phyloP scores from a whole-genome alignment of 1,140 invertebrate genomes.

The Littorina saxatilis region DNA sequence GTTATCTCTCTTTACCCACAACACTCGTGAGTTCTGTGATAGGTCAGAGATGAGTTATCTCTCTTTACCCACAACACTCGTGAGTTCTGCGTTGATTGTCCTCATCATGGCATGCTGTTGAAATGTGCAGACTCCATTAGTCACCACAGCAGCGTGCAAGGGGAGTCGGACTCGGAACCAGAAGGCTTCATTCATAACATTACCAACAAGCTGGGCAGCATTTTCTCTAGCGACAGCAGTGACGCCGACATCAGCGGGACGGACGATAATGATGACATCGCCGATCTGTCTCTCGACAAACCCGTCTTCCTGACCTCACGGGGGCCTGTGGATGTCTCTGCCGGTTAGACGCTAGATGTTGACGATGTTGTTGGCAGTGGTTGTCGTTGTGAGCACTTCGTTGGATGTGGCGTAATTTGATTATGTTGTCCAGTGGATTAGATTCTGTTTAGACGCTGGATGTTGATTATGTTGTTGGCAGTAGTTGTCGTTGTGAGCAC shows the following conservation, averaged over 20 bases:
- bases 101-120: background rate
- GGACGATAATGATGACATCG: conserved; percentile 77
- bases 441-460: too few species aligned
- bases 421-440: too few species aligned
- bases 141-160: conserved; percentile 78
- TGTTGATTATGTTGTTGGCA: too few species aligned
- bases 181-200: conserved; percentile 77
- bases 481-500: too few species aligned
- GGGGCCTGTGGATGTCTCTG: conserved; percentile 66
- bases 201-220: conserved; percentile 73
- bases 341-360: conserved; percentile 47
- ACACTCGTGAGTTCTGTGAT: too few species aligned
- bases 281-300: conserved; percentile 67
- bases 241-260: conserved; percentile 81
- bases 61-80: too few species aligned
- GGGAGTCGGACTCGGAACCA: conserved; percentile 88
- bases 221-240: conserved; percentile 86
- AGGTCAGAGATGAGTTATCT: too few species aligned
- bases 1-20: too few species aligned
- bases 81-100: too few species aligned
- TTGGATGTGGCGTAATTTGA: too few species aligned
- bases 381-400: too few species aligned
- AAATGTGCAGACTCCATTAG: conserved; percentile 66
- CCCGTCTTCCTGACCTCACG: conserved; percentile 72
- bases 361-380: conserved; percentile 19